phyloP scores from a whole-genome alignment of 2,888 invertebrate species.

The Gerosis bhagava region DNA sequence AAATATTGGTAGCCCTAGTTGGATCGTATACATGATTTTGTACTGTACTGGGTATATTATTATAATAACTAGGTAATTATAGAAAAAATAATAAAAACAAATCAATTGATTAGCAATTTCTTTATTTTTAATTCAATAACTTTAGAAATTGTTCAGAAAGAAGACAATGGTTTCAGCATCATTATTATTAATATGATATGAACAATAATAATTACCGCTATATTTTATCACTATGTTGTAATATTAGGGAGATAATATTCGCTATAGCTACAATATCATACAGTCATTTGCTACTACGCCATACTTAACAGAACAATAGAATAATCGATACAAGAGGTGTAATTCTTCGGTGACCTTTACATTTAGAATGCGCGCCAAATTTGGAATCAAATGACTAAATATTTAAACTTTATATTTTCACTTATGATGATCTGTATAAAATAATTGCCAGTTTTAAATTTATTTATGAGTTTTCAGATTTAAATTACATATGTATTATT shows the following conservation, averaged over 20 bases:
- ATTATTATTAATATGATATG: slow-evolving; percentile 86
- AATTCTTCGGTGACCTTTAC: too few species aligned
- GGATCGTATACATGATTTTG: too few species aligned
- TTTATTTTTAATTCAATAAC: slow-evolving; percentile 84
- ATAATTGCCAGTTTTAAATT: too few species aligned
- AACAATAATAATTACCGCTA: slow-evolving; percentile 84
- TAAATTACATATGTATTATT: too few species aligned
- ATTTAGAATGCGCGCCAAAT: slow-evolving; percentile 4
- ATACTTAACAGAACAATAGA: slow-evolving; percentile 51
- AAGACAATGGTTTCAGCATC: slow-evolving; percentile 85
- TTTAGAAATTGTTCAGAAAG: slow-evolving; percentile 91
- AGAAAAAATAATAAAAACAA: slow-evolving; percentile 45
- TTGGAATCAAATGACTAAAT: background rate
- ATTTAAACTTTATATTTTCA: too few species aligned
- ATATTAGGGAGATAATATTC: slow-evolving; percentile 71
- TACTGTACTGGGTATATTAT: too few species aligned
- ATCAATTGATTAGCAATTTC: slow-evolving; percentile 78
- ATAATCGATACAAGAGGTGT: slow-evolving; percentile 40
- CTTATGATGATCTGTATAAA: too few species aligned
- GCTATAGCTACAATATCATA: slow-evolving; percentile 70
- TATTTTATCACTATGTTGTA: slow-evolving; percentile 73
- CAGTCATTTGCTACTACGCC: slow-evolving; percentile 56
- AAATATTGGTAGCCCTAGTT: too few species aligned
- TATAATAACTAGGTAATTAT: too few species aligned
- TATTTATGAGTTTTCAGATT: too few species aligned